Evolutionary conservation across 2,797 vertebrate genomes (phyloP).

Genomic region (Ciconia nigra): DNA sequence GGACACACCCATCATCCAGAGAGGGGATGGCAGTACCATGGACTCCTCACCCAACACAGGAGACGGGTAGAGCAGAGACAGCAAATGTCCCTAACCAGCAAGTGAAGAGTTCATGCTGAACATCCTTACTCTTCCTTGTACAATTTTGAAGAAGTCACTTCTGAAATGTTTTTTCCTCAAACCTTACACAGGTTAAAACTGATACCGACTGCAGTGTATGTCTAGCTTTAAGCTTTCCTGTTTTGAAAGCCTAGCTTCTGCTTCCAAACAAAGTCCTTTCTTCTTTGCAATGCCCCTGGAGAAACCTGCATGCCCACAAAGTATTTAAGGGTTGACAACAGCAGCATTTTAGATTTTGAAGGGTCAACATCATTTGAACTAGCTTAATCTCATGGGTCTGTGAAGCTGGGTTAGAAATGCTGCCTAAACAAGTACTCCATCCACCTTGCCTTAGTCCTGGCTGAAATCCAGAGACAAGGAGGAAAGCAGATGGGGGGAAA

Average conservation of each 20-base stretch:
- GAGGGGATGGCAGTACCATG: background rate
- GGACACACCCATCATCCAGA: background rate
- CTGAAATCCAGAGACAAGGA: conserved; percentile 2
- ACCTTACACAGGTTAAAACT: background rate
- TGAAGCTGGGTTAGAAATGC: background rate
- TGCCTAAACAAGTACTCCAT: background rate
- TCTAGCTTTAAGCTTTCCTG: background rate
- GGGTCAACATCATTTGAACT: conserved; percentile 9
- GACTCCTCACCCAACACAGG: background rate
- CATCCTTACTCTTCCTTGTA: background rate
- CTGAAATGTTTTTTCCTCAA: background rate
- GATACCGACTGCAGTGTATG: background rate
- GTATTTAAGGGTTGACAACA: background rate
- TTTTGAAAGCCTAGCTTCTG: background rate
- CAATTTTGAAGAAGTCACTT: background rate
- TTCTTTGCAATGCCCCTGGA: background rate
- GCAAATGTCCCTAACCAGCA: background rate
- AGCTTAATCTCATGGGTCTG: background rate
- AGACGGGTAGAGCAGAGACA: background rate
- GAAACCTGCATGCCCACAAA: background rate
- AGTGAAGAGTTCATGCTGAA: background rate
- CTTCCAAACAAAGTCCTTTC: background rate
- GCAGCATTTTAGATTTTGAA: background rate
- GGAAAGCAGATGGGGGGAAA: background rate
- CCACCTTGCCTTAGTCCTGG: background rate